Base-by-base conservation (phyloP, 1,140 invertebrate species). In the Lethrus apterus region DNA sequence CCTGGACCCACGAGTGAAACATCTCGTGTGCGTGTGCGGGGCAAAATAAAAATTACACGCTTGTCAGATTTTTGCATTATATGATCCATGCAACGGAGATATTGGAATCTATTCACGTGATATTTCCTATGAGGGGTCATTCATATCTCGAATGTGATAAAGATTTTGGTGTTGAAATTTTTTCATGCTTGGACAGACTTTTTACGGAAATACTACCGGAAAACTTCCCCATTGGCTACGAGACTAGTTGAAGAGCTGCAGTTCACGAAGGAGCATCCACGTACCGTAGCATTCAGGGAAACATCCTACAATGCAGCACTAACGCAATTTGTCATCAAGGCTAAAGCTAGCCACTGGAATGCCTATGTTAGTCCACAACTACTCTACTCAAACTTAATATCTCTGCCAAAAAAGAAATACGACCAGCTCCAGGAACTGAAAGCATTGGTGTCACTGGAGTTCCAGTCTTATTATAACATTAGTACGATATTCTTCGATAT, bases 1-100 rank as follows among this genome's bases (percentile, higher is more conserved):
- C 20, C 38, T 34, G 5, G 7, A 17, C 8, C 5, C 3, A 34
- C 23, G 26, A 24, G 14, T 43, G 18, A 23, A 19, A 36, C 4
- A 44, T 21, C 35, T 48, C 9, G 19, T 43, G 3, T 14, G 51
- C 44, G 3, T 54, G 52, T 21, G 38, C 38, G 9, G 49, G 49
- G 17, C 44, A 54, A 48, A 54, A 51, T 45, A 48, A 54, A 20
- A 54, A 54, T 31, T 43, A n/a, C 13, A 48, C 50, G 8, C 35
- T 54, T 10, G 13, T 54, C 13, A 14, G 44, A 38, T 48, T 44
- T 35, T 20, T 54, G 13, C 49, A 54, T 44, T 54, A 48, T 24
- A n/a, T 54, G 8, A 23, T 45, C 19, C 14, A 13, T 9, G 11
- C 17, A 24, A 23, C 23, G 14, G 44, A 47, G 9, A 14, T 10